phyloP scores from a whole-genome alignment of 2,113 vertebrate genomes.

The Rana temporaria region DNA sequence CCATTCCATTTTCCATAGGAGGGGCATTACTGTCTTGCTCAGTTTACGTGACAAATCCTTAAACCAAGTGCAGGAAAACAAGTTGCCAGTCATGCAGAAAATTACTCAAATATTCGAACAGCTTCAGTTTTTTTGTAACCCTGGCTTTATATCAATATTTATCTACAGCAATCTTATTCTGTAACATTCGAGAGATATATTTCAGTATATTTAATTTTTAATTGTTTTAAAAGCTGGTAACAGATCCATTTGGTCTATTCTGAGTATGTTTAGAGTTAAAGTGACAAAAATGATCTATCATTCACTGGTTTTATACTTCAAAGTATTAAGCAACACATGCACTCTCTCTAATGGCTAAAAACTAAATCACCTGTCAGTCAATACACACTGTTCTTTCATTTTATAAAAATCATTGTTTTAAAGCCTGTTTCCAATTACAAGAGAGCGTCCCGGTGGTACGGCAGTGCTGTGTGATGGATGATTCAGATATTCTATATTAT shows the following conservation, averaged over 20 bases:
- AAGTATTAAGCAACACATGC: slow-evolving; percentile 54
- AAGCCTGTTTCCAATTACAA: slow-evolving; percentile 67
- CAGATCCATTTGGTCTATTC: slow-evolving; percentile 35
- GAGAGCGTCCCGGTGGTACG: slow-evolving; percentile 49
- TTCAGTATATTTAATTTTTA: slow-evolving; percentile 36
- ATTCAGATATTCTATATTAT: slow-evolving; percentile 31
- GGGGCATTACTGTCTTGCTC: no score
- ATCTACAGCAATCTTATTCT: slow-evolving; percentile 18
- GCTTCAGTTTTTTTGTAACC: slow-evolving; percentile 2
- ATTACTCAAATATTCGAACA: slow-evolving; percentile 18
- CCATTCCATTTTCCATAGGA: no score
- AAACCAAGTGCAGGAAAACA: neutral
- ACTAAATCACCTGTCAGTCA: slow-evolving; percentile 51
- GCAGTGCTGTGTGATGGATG: slow-evolving; percentile 53
- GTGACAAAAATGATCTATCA: slow-evolving; percentile 53
- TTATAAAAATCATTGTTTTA: slow-evolving; percentile 60
- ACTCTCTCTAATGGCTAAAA: slow-evolving; percentile 48
- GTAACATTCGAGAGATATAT: slow-evolving; percentile 22
- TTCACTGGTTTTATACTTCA: slow-evolving; percentile 54
- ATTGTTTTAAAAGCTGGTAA: slow-evolving; percentile 35
- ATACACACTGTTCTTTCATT: slow-evolving; percentile 59
- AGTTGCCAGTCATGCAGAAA: slow-evolving; percentile 24
- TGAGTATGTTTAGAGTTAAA: slow-evolving; percentile 40
- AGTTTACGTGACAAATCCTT: no score
- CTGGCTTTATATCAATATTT: slow-evolving; percentile 41